Evolutionary conservation across 2,888 invertebrate species (phyloP), one percentile per base, ranked within the genome.

Genomic region (Busseola fusca): DNA sequence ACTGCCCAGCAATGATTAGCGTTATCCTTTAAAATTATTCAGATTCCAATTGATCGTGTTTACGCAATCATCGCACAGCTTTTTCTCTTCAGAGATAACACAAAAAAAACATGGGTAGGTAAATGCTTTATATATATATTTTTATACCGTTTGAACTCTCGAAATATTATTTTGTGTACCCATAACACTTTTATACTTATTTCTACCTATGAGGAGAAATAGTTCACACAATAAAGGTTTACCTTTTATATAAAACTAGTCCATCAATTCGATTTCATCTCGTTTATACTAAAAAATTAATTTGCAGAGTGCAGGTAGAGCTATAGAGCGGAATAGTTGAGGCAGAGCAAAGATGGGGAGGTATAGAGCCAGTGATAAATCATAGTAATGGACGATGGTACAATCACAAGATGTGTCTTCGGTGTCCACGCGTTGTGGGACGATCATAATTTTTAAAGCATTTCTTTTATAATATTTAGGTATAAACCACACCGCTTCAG

Each of bases 391-490:
- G 85, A 78, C 40, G 80, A 74, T 40, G 52, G 62, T 64, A 69
- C 87, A 88, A 87, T 88, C 86, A 76, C 74, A 83, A 86, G 85
- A 87, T 85, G 84, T 72, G 21, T 64, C 59, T 10, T 50, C 16
- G 58, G 66, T 74, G 64, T 57, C 84, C 66, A 82, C 48, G 69
- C 60, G 37, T 10, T 48, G 1, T 14, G 5, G 27, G 12, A 30
- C 14, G 3, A n/a, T 45, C 1, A n/a, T 1, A 1, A 4, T 25
- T 52, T 34, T 54, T 16, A 2, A 21, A 25, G 1, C 1, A 6
- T 27, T 54, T 18, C 1, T 57, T 37, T n/a, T n/a, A n/a, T 18
- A 5, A 40, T 58, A 58, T 40, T 60, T 18, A 18, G 18, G 18
- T 40, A 18, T 18, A 18, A 25, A 18, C n/a, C 7, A 34, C 7